phyloP scores from a whole-genome alignment of 2,797 vertebrate species.

The Myotis findleyi region DNA sequence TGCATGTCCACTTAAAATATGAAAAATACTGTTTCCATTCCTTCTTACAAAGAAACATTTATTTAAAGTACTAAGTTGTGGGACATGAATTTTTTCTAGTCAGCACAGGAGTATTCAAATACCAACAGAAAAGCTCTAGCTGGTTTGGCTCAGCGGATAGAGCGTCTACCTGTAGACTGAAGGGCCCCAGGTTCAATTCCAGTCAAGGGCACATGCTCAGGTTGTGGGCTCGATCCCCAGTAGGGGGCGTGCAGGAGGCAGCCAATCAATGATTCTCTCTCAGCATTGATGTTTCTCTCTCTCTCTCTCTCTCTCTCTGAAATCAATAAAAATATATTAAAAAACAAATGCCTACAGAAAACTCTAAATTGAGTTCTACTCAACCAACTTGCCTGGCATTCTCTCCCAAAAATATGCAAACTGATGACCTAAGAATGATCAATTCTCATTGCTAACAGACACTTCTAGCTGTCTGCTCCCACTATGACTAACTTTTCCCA shows the following conservation, averaged over 20 bases:
- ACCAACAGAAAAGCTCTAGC: slow-evolving; percentile 1
- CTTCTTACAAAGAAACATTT: not conserved
- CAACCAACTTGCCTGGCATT: not conserved
- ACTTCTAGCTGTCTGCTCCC: not conserved
- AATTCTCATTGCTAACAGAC: not conserved
- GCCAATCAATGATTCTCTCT: too few species aligned
- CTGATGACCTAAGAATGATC: not conserved
- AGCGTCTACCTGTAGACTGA: too few species aligned
- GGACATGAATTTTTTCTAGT: slow-evolving; percentile 37
- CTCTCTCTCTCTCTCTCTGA: too few species aligned
- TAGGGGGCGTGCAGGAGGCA: too few species aligned
- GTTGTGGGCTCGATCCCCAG: too few species aligned
- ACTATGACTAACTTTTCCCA: not conserved
- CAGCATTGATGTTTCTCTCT: too few species aligned
- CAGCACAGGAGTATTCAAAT: slow-evolving; percentile 15
- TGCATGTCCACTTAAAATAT: not conserved
- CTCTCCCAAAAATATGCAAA: not conserved
- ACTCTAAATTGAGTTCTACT: not conserved
- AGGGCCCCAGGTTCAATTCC: too few species aligned
- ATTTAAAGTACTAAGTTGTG: slow-evolving; percentile 16
- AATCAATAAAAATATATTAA: too few species aligned
- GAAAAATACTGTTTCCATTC: not conserved
- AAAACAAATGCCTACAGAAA: slow-evolving; percentile 12
- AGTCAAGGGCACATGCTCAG: too few species aligned
- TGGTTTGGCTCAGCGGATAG: too few species aligned